Base-by-base conservation (phyloP, 2,113 vertebrate genomes). In the Aleadryas rufinucha region DNA sequence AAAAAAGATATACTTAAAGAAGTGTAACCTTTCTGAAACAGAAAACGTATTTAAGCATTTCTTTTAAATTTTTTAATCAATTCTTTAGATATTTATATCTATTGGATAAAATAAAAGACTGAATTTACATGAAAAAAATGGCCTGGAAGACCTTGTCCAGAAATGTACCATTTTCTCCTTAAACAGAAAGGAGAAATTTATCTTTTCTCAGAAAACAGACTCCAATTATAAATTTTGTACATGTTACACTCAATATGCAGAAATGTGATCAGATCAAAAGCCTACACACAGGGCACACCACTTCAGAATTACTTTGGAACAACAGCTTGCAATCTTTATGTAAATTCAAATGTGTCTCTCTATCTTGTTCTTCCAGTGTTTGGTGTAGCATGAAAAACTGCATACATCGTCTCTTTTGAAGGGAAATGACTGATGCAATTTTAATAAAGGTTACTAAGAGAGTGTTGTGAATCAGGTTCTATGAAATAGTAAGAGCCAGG, bases 151-250 rank as follows among this genome's bases (percentile, higher is more conserved):
- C 23, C 21, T 39, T 76, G 49, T 84, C 52, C 77, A 90, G 84
- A 89, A 89, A 88, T 49, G 54, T n/a, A 69, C 56, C 5, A 54
- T 79, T 95, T 65, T 76, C 77, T 95, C 80, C 71, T 89, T 95
- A 59, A 86, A 61, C 33, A 95, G 49, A 87, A 95, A 74, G 79
- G 96, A 94, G 69, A 80, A 83, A 93, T 98, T 98, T 98, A 78
- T 93, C 92, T 91, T 89, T 98, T 97, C 97, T 97, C 94, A 97
- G 92, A 98, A 98, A 98, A 97, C 95, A 98, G 98, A 97, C 98
- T 98, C 97, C 98, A 98, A 97, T 98, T 98, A 98, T 97, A 98
- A 98, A 98, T 99, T 98, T 97, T 97, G 96, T 98, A 97, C 93
- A 82, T 97, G 94, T 98, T 96, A 89, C 89, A 94, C 97, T 98